Evolutionary conservation across 2,888 invertebrate species (phyloP).

Genomic region (Lasioglossum malachurum): DNA sequence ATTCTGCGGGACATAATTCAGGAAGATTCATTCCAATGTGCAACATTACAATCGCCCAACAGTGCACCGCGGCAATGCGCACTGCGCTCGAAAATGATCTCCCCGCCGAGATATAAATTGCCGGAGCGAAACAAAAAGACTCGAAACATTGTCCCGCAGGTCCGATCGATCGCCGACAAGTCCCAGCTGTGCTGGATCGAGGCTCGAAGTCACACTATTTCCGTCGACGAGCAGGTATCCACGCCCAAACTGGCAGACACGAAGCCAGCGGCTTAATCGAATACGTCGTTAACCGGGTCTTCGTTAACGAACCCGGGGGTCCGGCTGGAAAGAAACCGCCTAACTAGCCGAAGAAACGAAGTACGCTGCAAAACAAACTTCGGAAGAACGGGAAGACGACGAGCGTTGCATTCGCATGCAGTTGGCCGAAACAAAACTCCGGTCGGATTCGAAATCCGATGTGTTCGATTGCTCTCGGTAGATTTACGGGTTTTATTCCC

Average conservation of each 20-base stretch:
- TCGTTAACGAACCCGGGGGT: constrained; percentile 46
- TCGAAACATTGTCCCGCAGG: not conserved
- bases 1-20: too few relatives aligned
- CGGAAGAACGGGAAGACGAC: constrained; percentile 23
- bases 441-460: constrained; percentile 37
- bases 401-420: constrained; percentile 41
- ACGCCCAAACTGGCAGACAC: constrained; percentile 7
- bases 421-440: constrained; percentile 38
- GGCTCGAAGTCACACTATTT: constrained; percentile 25
- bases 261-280: constrained; percentile 29
- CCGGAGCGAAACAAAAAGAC: not conserved
- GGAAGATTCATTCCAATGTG: too few relatives aligned
- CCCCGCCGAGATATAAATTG: not conserved
- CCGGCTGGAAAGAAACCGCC: constrained; percentile 35
- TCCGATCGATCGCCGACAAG: constrained; percentile 14
- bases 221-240: constrained; percentile 7
- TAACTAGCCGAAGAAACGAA: constrained; percentile 46
- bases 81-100: not conserved
- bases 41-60: too few relatives aligned
- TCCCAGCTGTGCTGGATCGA: not conserved
- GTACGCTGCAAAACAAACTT: constrained; percentile 44
- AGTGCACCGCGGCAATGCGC: not conserved
- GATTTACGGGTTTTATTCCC: constrained; percentile 28
- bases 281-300: constrained; percentile 49
- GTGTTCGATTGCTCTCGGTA: constrained; percentile 20